phyloP scores from a whole-genome alignment of 1,140 invertebrate species.

The Trichogramma pretiosum region DNA sequence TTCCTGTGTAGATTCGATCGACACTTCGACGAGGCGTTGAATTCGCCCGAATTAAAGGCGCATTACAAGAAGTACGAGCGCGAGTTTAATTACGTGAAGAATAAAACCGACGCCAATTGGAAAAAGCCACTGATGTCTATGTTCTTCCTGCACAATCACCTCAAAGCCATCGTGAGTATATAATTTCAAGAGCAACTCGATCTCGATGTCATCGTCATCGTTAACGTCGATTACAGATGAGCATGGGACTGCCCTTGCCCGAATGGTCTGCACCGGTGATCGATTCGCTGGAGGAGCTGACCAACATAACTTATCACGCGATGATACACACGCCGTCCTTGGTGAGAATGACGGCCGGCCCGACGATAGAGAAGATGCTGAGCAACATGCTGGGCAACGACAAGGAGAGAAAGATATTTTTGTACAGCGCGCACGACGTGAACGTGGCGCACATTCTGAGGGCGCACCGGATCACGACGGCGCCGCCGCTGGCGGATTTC shows the following conservation, averaged over 20 bases:
- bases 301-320: not conserved
- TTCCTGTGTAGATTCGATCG: no score
- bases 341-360: not conserved
- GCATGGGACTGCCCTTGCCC: not conserved
- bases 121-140: no score
- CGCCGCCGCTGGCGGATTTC: not conserved
- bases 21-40: not conserved
- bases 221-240: not conserved
- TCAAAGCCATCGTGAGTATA: not conserved
- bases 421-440: not conserved
- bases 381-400: not conserved
- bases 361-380: not conserved
- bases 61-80: not conserved
- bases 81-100: not conserved
- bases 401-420: not conserved
- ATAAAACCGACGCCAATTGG: not conserved
- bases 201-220: no score
- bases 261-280: not conserved
- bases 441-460: not conserved
- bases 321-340: not conserved
- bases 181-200: no score
- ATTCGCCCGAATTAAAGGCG: not conserved
- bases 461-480: not conserved
- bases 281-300: not conserved
- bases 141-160: not conserved